A percentile compares a stretch with the other conserved stretches of the same genome.
Evolutionary conservation across 2,113 vertebrate genomes (phyloP).

Genomic region (Hypanus sabinus): DNA sequence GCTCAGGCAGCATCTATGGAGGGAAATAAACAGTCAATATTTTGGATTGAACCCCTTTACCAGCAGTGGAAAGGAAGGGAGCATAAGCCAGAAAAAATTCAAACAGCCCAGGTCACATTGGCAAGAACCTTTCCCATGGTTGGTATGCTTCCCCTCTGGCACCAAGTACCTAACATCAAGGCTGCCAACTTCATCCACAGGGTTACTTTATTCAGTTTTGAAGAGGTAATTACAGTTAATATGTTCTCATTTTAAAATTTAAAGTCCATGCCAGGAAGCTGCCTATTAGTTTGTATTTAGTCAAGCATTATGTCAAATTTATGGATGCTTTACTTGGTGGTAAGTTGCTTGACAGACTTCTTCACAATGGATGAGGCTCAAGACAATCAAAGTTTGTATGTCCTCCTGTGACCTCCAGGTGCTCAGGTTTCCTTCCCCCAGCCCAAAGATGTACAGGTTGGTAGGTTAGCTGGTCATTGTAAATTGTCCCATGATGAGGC

Average conservation of each 20-base stretch:
- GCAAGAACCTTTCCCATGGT: background rate
- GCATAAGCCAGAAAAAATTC: no score
- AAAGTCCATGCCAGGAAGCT: background rate
- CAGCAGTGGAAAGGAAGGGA: no score
- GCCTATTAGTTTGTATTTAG: background rate
- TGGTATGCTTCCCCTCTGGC: background rate
- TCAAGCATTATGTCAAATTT: background rate
- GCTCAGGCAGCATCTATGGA: no score
- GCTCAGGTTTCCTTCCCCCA: no score
- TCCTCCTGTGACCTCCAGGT: no score
- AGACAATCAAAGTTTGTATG: background rate
- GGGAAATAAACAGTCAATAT: no score
- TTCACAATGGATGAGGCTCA: background rate
- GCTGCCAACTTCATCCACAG: background rate
- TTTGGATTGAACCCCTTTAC: no score
- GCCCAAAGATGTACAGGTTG: no score
- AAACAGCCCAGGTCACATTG: no score
- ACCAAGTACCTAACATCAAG: background rate
- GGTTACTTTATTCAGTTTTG: background rate
- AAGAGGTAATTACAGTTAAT: background rate
- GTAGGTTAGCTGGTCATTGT: no score
- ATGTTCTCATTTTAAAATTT: background rate
- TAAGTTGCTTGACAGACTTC: background rate
- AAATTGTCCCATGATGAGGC: no score
- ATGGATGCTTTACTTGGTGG: background rate